Conservation (phyloP, 2,888 invertebrate species). For the Silvanus unidentatus region DNA sequence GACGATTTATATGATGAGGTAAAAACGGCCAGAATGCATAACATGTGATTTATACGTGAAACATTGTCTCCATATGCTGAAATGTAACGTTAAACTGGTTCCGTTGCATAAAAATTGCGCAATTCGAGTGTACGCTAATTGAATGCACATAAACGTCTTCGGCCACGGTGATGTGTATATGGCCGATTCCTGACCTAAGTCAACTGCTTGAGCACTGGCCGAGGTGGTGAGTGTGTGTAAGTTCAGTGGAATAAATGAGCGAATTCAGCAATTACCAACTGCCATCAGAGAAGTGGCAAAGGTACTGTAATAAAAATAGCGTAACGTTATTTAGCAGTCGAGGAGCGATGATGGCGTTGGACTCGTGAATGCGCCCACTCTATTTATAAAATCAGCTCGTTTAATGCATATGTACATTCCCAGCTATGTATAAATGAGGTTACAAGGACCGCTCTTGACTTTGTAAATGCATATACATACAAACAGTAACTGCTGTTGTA, state of each 20-base stretch:
- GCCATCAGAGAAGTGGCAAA: background rate
- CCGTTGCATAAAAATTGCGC: too few species aligned
- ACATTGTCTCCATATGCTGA: too few species aligned
- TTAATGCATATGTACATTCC: slow-evolving; percentile 11
- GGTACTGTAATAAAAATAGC: too few species aligned
- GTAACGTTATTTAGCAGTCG: too few species aligned
- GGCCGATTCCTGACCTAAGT: slow-evolving; percentile 13
- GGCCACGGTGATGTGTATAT: too few species aligned
- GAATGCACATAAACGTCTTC: background rate
- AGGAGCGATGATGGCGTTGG: background rate
- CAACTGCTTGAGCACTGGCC: slow-evolving; percentile 9
- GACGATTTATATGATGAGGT: too few species aligned
- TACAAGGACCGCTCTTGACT: slow-evolving; percentile 13
- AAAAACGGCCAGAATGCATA: too few species aligned
- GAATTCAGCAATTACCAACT: background rate
- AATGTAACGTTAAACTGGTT: too few species aligned
- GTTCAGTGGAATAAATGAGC: background rate
- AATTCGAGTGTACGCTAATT: too few species aligned
- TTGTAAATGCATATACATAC: slow-evolving; percentile 8
- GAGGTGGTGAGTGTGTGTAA: background rate
- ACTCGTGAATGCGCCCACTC: slow-evolving; percentile 1
- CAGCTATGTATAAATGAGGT: slow-evolving; percentile 19
- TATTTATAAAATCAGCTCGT: slow-evolving; percentile 1
- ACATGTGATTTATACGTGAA: too few species aligned
- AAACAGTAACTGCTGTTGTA: background rate